Evolutionary conservation across 2,888 invertebrate species (phyloP).

Genomic region (Troides helena): DNA sequence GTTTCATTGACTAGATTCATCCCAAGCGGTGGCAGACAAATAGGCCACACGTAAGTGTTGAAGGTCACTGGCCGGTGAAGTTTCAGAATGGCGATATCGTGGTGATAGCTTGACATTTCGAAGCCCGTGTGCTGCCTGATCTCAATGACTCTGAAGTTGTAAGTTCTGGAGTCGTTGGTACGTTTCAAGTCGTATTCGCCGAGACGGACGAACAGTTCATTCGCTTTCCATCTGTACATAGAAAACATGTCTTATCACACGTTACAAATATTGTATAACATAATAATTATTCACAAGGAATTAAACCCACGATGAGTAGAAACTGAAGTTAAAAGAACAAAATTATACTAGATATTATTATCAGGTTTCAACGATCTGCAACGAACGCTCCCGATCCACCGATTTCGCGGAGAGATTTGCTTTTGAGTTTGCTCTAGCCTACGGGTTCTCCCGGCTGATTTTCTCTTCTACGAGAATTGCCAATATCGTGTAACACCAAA

Average conservation of each 20-base stretch:
- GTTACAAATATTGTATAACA: too few species aligned
- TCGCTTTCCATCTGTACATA: conserved; percentile 73
- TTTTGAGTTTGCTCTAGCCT: too few species aligned
- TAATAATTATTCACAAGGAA: too few species aligned
- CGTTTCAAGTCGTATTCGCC: conserved; percentile 90
- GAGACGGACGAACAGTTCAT: conserved; percentile 84
- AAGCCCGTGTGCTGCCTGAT: conserved; percentile 85
- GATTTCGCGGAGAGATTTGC: too few species aligned
- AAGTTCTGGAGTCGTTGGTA: conserved; percentile 84
- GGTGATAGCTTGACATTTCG: conserved; percentile 83
- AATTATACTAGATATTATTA: too few species aligned
- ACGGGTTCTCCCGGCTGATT: too few species aligned
- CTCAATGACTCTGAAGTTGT: conserved; percentile 84
- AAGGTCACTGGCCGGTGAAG: conserved; percentile 84
- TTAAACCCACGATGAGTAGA: too few species aligned
- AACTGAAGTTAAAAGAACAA: too few species aligned
- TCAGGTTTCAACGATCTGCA: too few species aligned
- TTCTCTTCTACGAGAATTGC: too few species aligned
- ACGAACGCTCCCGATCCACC: too few species aligned
- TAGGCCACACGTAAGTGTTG: conserved; percentile 90
- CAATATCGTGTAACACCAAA: too few species aligned
- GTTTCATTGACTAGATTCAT: conserved; percentile 81
- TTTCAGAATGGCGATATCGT: conserved; percentile 89
- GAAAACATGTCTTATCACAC: neutral
- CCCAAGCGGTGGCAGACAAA: conserved; percentile 87